Base-by-base conservation (phyloP, 2,797 vertebrate genomes). In the Enteromius anoplus region DNA sequence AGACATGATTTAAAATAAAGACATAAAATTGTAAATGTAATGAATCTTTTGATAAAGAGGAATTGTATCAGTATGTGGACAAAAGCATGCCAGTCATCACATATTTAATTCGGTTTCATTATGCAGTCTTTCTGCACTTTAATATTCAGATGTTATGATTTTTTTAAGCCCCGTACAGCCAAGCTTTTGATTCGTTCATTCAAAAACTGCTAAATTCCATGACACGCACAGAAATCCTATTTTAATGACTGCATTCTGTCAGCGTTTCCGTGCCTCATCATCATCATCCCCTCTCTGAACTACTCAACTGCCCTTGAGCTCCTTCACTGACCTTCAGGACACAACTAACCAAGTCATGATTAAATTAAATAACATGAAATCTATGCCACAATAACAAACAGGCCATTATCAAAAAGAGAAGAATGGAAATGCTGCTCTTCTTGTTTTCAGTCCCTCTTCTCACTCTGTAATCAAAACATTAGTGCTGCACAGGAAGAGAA, bases 391-490 rank as follows among this genome's bases (percentile, higher is more conserved):
- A 75, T 12, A 40, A 65, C 26, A 65, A 62, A 65, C 17, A 64
- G 37, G 34, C n/a, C 68, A 6, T 45, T 60, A 26, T 71, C 68
- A 40, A 34, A 69, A 26, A 66, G 23, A 76, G 82, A 71, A 83
- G 83, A 11, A 66, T 15, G 49, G 82, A 72, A 83, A 87, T 51
- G 80, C 23, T 26, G 72, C 76, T 51, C 29, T 62, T 80, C 86
- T 73, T 85, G 86, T 87, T 87, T 75, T 42, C 49, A 60, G 62
- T 71, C 53, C 34, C 42, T 79, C 47, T 70, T 55, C 65, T 62
- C 65, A 26, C 65, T 68, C 37, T 58, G 29, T 19, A 23, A 37
- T 55, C n/a, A 75, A 75, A 53, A 37, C 21, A 0, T 55, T 6
- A 72, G 70, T 19, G 51, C 17, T 40, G 3, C 72, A 19, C 53